Evolutionary conservation across 2,113 vertebrate species (phyloP).

Genomic region (Haemorhous mexicanus): DNA sequence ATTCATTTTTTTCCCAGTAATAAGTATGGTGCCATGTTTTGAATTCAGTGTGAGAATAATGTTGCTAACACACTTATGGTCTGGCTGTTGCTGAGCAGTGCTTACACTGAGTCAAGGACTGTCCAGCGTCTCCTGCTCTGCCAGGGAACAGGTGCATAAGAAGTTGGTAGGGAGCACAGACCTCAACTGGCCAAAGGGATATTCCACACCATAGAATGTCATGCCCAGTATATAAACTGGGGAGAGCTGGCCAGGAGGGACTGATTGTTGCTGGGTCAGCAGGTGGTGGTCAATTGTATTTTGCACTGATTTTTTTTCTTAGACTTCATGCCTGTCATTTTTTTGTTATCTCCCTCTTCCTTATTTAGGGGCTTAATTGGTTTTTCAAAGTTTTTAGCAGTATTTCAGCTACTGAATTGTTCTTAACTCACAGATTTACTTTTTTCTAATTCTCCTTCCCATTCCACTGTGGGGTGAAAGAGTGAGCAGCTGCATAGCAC

Average conservation of each 20-base stretch:
- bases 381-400: neutral
- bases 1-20: neutral
- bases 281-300: neutral
- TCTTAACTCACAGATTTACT: neutral
- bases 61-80: neutral
- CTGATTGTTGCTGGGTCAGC: neutral
- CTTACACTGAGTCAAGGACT: neutral
- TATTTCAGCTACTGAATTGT: neutral
- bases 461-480: neutral
- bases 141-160: neutral
- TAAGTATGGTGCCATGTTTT: neutral
- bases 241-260: too few relatives aligned
- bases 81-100: neutral
- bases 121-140: neutral
- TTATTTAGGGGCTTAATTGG: neutral
- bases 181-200: neutral
- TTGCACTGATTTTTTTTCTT: neutral
- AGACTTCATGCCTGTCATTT: neutral
- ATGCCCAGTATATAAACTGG: neutral
- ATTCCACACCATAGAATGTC: neutral
- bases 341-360: neutral
- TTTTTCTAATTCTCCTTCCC: neutral
- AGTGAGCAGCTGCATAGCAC: neutral
- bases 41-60: neutral
- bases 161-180: neutral